A percentile compares a stretch with the other conserved stretches of the same genome.
These are phyloP conservation scores for Tinamus major DNA, from an alignment of 2,797 vertebrate genomes.

Conservation along the genomic window DNA sequence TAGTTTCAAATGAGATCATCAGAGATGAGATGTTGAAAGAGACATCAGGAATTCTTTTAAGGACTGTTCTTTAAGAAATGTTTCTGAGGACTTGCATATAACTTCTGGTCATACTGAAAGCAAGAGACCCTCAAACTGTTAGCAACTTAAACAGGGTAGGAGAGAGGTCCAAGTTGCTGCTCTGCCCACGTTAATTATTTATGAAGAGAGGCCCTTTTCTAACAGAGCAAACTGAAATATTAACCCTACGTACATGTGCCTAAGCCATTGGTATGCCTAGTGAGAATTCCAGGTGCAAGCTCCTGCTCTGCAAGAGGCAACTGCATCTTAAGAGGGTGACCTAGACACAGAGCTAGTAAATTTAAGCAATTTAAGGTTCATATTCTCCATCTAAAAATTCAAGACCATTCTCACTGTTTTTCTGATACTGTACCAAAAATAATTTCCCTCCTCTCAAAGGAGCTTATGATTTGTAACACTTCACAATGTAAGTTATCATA, in stretches of 20 bases:
- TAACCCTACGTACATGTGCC: background rate
- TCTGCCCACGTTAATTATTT: background rate
- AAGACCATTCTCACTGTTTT: background rate
- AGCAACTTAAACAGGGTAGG: background rate
- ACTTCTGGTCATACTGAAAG: background rate
- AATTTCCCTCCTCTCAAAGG: background rate
- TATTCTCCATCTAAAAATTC: background rate
- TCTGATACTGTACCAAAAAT: background rate
- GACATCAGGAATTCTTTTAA: background rate
- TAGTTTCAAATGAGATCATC: background rate
- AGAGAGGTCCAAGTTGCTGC: background rate
- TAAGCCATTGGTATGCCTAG: fast-evolving
- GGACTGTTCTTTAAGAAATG: background rate
- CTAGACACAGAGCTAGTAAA: background rate
- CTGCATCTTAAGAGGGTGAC: background rate
- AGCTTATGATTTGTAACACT: background rate
- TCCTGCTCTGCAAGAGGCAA: background rate
- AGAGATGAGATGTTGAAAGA: background rate
- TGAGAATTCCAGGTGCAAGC: background rate
- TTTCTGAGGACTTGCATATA: background rate
- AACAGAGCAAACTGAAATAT: background rate
- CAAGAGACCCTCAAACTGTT: background rate
- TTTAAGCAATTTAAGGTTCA: background rate
- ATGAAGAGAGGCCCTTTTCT: background rate
- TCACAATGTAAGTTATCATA: background rate